Base-by-base conservation (phyloP, 2,888 invertebrate species). In the Nomada goodeniana region DNA sequence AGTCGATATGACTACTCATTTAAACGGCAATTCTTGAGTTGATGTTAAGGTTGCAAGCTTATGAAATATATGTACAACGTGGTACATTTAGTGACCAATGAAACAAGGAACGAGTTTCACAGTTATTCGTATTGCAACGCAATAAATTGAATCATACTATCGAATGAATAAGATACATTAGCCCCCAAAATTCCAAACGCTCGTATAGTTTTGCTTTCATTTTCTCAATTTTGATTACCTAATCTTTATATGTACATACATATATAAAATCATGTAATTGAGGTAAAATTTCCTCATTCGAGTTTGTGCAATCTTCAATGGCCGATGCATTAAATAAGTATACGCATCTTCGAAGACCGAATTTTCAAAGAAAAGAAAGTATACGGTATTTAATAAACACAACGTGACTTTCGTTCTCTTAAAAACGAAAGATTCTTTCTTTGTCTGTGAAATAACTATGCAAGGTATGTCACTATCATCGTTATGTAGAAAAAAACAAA, bases 211-310 rank as follows among this genome's bases (percentile, higher is more conserved):
- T 73, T 78, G 71, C 71, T 74, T 72, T 78, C 60, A 75, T 83
- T 85, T 86, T 80, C 85, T 83, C 82, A 86, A 88, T 88, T 88
- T 88, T 82, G 88, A 85, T 88, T 88, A 88, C 79, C 88, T 88
- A 88, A 88, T 88, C 76, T 79, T 82, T 80, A 75, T 79, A 74
- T 84, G 88, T 88, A 76, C 86, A 86, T 82, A 86, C 73, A 69
- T 73, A 69, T 74, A 78, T 80, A 67, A 87, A 87, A 85, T 76
- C 64, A 79, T 86, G 67, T 71, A 74, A 61, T 63, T 67, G 53
- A 86, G 76, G 78, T 75, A 60, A 61, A 67, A 70, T 42, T 76
- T 76, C 70, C 73, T 76, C 79, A 20, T 67, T 61, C 9, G 57
- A 20, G 60, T 82, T 79, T 77, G 71, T 85, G 82, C 82, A 85